Percentiles rank a stretch among this genome's conserved stretches.
Evolutionary conservation across 2,888 invertebrate species (phyloP).

Genomic region (Hypsopygia costalis): DNA sequence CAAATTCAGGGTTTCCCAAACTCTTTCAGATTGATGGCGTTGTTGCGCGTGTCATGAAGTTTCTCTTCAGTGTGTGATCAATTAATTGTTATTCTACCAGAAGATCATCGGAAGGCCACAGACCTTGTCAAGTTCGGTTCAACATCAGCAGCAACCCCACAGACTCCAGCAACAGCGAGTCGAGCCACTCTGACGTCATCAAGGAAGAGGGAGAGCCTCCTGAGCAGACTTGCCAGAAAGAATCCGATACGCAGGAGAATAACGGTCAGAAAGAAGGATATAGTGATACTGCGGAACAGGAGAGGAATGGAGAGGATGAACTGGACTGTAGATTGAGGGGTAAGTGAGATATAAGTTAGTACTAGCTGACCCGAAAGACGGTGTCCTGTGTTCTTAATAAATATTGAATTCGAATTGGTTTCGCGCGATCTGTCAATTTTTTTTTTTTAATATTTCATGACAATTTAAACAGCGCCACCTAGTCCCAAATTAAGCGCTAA

Average conservation of each 20-base stretch:
- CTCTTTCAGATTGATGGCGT: too few species aligned
- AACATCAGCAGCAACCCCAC: slow-evolving; percentile 37
- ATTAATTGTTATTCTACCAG: slow-evolving; percentile 30
- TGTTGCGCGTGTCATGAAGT: too few species aligned
- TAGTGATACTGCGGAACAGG: neutral
- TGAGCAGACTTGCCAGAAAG: slow-evolving; percentile 10
- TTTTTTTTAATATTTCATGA: too few species aligned
- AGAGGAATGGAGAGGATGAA: neutral
- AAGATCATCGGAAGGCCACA: slow-evolving; percentile 38
- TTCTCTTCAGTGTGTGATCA: too few species aligned
- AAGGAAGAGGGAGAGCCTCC: slow-evolving; percentile 21
- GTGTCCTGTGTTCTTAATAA: too few species aligned
- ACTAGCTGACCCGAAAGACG: too few species aligned
- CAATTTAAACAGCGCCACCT: too few species aligned
- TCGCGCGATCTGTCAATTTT: too few species aligned
- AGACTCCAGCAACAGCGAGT: slow-evolving; percentile 56
- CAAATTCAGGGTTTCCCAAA: too few species aligned
- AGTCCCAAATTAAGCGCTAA: too few species aligned
- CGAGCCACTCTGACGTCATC: slow-evolving; percentile 38
- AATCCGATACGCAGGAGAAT: slow-evolving; percentile 7
- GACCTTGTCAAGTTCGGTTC: slow-evolving; percentile 50
- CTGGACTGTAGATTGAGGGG: neutral
- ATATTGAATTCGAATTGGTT: too few species aligned
- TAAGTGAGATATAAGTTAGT: too few species aligned
- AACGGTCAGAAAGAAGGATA: slow-evolving; percentile 13